Conservation (phyloP, 2,797 vertebrate species). For the Fratercula arctica region DNA sequence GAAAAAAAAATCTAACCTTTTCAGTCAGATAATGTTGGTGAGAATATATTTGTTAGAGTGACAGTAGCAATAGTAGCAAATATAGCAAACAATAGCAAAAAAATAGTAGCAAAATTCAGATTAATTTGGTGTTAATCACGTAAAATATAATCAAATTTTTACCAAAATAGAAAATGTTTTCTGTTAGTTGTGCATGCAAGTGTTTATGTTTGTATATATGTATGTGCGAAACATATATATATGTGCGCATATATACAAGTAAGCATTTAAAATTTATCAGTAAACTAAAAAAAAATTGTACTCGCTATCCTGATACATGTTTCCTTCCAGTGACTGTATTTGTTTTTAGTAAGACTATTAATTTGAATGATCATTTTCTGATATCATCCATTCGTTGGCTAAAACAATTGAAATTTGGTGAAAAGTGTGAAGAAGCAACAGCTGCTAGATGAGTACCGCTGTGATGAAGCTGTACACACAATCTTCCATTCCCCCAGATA, state of each 20-base stretch:
- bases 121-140: not conserved
- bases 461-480: conserved; percentile 72
- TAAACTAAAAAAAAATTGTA: not conserved
- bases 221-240: not conserved
- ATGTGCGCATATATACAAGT: not conserved
- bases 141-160: not conserved
- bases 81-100: too few relatives aligned
- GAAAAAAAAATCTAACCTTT: not conserved
- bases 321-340: not conserved
- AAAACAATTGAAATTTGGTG: conserved; percentile 78
- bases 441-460: conserved; percentile 85
- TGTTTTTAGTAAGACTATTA: conserved; percentile 34
- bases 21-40: not conserved
- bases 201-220: not conserved
- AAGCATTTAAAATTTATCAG: not conserved
- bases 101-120: too few relatives aligned
- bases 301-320: not conserved
- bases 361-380: conserved; percentile 44
- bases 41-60: not conserved
- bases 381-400: conserved; percentile 64
- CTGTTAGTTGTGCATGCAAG: not conserved
- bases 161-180: not conserved
- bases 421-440: conserved; percentile 82
- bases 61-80: not conserved
- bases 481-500: conserved; percentile 81